phyloP scores from a whole-genome alignment of 2,113 vertebrate species.

The Neodon shergylaensis region DNA sequence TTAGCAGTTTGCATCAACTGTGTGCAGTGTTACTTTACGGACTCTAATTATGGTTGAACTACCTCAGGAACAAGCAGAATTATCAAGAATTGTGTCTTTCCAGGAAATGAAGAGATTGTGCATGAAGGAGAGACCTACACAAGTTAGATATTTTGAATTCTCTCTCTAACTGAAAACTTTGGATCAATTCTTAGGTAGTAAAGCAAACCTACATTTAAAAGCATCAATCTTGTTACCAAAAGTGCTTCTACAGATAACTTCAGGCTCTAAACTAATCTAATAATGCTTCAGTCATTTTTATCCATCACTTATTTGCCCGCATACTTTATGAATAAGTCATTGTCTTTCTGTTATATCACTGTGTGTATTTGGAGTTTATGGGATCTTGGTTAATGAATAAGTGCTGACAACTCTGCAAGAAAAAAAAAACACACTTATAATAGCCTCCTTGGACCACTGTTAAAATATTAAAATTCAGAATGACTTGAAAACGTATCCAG shows the following conservation, averaged over 20 bases:
- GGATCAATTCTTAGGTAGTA: background rate
- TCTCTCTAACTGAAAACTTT: background rate
- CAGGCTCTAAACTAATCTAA: background rate
- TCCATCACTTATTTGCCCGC: background rate
- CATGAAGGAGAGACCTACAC: background rate
- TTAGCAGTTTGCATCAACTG: background rate
- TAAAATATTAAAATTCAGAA: constrained; percentile 44
- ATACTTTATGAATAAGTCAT: background rate
- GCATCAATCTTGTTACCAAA: background rate
- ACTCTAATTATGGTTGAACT: background rate
- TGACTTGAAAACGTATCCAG: constrained; percentile 75
- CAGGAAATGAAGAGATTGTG: background rate
- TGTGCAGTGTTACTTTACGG: background rate
- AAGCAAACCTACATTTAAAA: background rate
- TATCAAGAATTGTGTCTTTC: background rate
- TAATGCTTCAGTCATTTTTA: background rate
- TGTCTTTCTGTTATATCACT: background rate
- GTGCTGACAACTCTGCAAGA: background rate
- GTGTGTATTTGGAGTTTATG: background rate
- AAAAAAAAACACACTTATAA: background rate
- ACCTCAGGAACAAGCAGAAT: background rate
- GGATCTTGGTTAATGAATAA: constrained; percentile 30
- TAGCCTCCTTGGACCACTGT: background rate
- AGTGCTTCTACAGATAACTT: background rate
- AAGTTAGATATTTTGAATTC: background rate